Evolutionary conservation across 1,140 invertebrate genomes (phyloP), one percentile per base, ranked within the genome.

Genomic region (Apis dorsata): DNA sequence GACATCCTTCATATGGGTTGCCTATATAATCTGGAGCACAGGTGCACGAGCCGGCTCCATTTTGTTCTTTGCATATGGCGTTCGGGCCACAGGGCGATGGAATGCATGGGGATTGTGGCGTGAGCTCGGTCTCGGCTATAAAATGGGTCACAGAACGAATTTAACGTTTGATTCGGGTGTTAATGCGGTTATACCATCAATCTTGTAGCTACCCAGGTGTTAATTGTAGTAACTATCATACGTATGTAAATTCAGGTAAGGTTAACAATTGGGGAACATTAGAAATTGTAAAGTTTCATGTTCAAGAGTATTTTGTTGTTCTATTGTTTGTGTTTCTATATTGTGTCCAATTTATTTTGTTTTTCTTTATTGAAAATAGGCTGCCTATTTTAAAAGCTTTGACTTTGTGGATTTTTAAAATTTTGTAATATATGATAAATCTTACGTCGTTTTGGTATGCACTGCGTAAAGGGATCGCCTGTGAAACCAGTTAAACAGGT

Each of bases 21-120:
- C 97, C 97, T 80, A 96, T 94, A 86, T 96, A 97, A 84, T 96
- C 95, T 2, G 95, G 94, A 65, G 96, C 92, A 91, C 97, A 98
- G 49, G 95, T 95, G 90, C 95, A 96, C 13, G 93, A 91, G 10
- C 92, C 93, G 49, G 92, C 87, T 66, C 94, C 90, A 88, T 94
- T 93, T 76, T 91, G 91, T 86, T 94, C 92, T 79, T 92, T 80
- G 90, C 96, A 95, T 83, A 94, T 69, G 70, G 95, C 91, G 91
- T 96, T 94, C 28, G 94, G 59, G 79, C 96, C 94, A 90, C 97
- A 98, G 1, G 97, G 97, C 83, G 96, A 97, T 53, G 96, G 96
- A 88, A 95, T 94, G 91, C 97, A 98, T 2, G 96, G 97, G 92
- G 98, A 95, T 66, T 89, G 90, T 44, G 92, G 85, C 77, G 89